phyloP scores from a whole-genome alignment of 2,797 vertebrate species.

The Phylloscopus collybita region DNA sequence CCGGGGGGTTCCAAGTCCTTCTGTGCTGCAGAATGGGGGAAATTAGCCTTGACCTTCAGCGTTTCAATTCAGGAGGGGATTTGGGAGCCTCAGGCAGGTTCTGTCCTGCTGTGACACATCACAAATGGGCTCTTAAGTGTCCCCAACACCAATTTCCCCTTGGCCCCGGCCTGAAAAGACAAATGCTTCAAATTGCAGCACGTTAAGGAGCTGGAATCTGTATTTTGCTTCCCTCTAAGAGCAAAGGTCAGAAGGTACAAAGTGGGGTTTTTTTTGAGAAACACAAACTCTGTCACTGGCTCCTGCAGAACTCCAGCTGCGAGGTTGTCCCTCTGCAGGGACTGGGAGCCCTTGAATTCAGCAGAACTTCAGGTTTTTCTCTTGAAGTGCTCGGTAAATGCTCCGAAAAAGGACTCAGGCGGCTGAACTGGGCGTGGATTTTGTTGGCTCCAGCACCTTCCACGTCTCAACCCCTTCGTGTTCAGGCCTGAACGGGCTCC shows the following conservation, averaged over 20 bases:
- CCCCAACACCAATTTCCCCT: background rate
- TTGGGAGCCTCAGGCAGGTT: background rate
- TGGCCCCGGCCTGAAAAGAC: background rate
- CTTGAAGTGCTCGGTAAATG: background rate
- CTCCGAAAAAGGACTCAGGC: too few relatives aligned
- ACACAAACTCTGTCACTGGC: background rate
- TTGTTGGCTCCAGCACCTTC: background rate
- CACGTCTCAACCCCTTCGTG: background rate
- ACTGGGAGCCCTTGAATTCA: background rate
- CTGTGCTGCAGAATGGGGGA: background rate
- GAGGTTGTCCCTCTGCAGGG: background rate
- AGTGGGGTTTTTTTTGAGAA: background rate
- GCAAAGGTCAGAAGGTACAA: background rate
- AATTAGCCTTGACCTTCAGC: constrained; percentile 40
- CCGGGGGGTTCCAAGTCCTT: background rate
- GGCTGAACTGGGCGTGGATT: background rate
- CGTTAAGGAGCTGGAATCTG: background rate
- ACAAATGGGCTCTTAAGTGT: background rate
- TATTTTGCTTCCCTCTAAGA: background rate
- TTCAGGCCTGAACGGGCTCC: background rate
- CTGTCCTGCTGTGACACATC: background rate
- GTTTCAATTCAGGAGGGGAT: background rate
- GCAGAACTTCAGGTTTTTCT: background rate
- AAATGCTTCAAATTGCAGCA: background rate
- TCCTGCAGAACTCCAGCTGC: background rate